These are phyloP conservation scores for Pyrgus malvae DNA, from an alignment of 2,888 invertebrate genomes.

Conservation along the genomic window DNA sequence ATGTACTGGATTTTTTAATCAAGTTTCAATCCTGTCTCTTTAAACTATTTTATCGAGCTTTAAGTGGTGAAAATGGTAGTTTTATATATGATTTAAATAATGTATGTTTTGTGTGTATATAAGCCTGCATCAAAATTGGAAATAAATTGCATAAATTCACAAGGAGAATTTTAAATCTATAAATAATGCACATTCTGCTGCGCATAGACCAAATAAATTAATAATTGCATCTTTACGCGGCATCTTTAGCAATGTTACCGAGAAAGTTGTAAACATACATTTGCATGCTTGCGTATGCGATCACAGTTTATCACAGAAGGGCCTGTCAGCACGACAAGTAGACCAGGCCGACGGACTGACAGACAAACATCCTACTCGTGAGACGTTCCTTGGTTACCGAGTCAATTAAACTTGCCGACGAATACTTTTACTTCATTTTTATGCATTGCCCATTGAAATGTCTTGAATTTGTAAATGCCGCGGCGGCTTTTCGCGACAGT, in stretches of 20 bases:
- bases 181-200: no score
- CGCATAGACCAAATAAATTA: no score
- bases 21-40: no score
- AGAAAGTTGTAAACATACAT: not conserved
- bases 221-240: not conserved
- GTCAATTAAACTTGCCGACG: constrained; percentile 21
- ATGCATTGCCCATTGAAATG: constrained; percentile 20
- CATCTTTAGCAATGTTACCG: not conserved
- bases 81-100: no score
- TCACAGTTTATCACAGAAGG: constrained; percentile 3
- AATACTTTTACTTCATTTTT: constrained; percentile 24
- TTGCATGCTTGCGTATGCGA: not conserved
- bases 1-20: no score
- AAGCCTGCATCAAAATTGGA: no score
- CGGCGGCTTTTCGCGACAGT: constrained; percentile 1
- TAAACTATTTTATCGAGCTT: no score
- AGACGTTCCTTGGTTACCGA: constrained; percentile 23
- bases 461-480: constrained; percentile 19
- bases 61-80: no score
- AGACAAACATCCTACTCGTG: constrained; percentile 1
- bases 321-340: constrained; percentile 2
- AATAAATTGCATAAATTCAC: no score
- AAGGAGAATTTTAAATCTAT: no score
- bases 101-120: no score
- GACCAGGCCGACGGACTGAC: constrained; percentile 15